These are phyloP conservation scores for Oegoconia quadripuncta DNA, from an alignment of 2,888 invertebrate genomes.

Conservation along the genomic window DNA sequence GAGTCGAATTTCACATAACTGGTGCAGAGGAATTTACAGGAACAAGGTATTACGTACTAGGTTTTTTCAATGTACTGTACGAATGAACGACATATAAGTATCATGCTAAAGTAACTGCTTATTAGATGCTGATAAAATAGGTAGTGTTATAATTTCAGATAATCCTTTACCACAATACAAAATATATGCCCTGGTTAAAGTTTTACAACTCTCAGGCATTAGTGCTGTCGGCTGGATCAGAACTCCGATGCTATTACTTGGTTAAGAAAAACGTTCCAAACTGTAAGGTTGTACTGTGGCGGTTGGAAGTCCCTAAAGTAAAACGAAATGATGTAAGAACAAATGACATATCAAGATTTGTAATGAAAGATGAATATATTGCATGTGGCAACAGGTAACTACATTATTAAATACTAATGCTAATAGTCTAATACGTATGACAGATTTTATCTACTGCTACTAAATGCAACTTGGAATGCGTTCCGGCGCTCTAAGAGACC, in stretches of 20 bases:
- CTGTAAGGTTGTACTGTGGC: constrained; percentile 41
- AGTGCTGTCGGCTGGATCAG: constrained; percentile 49
- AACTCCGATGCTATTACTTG: constrained; percentile 44
- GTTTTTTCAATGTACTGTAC: no score
- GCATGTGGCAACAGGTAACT: constrained; percentile 67
- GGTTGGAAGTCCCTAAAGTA: constrained; percentile 48
- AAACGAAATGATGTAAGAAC: constrained; percentile 55
- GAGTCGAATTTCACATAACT: constrained; percentile 57
- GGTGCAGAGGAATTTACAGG: constrained; percentile 56
- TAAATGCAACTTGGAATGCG: no score
- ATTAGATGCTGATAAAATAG: no score
- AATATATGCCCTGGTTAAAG: constrained; percentile 67
- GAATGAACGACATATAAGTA: no score
- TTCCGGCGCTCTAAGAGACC: no score
- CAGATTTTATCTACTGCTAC: no score
- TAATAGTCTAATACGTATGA: no score
- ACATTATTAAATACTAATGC: not conserved
- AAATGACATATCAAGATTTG: constrained; percentile 68
- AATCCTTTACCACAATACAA: constrained; percentile 43
- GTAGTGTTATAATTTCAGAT: constrained; percentile 43
- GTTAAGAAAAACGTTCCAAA: constrained; percentile 40
- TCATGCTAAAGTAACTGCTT: no score
- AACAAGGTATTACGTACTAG: constrained; percentile 41
- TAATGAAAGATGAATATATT: constrained; percentile 45
- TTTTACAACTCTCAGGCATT: constrained; percentile 43